phyloP scores from a whole-genome alignment of 2,113 vertebrate species.

The Dipodomys stephensi region DNA sequence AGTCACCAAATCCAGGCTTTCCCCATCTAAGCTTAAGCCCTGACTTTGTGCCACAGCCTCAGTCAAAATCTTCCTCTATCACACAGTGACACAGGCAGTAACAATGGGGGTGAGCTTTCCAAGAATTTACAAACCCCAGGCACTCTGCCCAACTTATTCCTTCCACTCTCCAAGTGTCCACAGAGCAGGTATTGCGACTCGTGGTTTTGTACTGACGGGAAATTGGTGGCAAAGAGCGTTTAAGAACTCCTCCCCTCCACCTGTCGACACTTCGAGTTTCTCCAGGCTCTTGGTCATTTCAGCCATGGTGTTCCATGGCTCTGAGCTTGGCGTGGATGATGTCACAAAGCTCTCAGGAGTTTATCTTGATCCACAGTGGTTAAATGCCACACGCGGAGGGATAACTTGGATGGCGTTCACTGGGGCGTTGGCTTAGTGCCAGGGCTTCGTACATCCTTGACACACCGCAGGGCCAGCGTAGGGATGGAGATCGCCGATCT shows the following conservation, averaged over 20 bases:
- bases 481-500: background rate
- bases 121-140: background rate
- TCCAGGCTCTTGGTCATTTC: background rate
- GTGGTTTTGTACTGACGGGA: background rate
- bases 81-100: background rate
- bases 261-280: background rate
- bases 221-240: background rate
- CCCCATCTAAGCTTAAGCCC: background rate
- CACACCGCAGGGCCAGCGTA: background rate
- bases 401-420: background rate
- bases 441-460: background rate
- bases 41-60: background rate
- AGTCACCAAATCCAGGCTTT: background rate
- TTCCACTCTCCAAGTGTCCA: background rate
- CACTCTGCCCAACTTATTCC: background rate
- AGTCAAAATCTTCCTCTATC: background rate
- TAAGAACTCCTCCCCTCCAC: background rate
- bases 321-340: background rate
- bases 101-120: rapidly evolving
- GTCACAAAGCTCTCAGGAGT: background rate
- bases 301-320: background rate
- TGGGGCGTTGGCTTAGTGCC: background rate
- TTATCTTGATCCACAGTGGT: background rate
- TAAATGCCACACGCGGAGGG: background rate
- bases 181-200: background rate